Base-by-base conservation (phyloP, 2,113 vertebrate genomes). In the Notechis scutatus region DNA sequence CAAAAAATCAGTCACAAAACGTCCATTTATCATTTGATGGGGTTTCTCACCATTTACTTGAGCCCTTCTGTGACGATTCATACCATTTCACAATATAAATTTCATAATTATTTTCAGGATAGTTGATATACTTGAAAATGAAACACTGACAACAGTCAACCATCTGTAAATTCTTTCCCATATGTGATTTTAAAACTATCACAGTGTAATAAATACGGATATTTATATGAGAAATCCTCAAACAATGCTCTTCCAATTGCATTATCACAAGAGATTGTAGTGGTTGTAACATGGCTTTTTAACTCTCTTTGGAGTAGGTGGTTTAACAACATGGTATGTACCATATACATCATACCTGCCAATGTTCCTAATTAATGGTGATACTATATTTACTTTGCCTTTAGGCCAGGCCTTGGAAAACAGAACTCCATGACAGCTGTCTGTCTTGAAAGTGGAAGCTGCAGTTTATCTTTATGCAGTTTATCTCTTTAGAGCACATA, bases 401-500 rank as follows among this genome's bases (percentile, higher is more conserved):
- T 89, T 56, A 92, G 92, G 64, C 85, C 92, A 90, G 42, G 11
- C 50, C 26, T 56, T 57, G 64, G 90, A 92, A 92, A 85, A 85
- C 23, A 85, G 87, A 92, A 42, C 87, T 95, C 64, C 91, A 92
- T 93, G 93, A 26, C 87, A 86, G 21, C 93, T 93, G 95, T 86
- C 5, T 20, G 94, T 92, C 92, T 54, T 95, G 94, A 94, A 96
- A 95, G 85, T 85, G 61, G 61, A 85, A 93, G 89, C 91, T 93
- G 1, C 87, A 94, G 57, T 90, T 56, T 56, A 92, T 92, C 94
- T 96, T 95, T 91, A 94, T 94, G 95, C 92, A 81, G 74, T 81
- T 81, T 81, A 8, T 95, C 95, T 93, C 56, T 90, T 91, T 91
- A 92, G 90, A 93, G 42, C n/a, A 47, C 15, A 90, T 96, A 91